These are phyloP conservation scores for Chaitophorus viminalis DNA, from an alignment of 2,888 invertebrate genomes.

Conservation along the genomic window DNA sequence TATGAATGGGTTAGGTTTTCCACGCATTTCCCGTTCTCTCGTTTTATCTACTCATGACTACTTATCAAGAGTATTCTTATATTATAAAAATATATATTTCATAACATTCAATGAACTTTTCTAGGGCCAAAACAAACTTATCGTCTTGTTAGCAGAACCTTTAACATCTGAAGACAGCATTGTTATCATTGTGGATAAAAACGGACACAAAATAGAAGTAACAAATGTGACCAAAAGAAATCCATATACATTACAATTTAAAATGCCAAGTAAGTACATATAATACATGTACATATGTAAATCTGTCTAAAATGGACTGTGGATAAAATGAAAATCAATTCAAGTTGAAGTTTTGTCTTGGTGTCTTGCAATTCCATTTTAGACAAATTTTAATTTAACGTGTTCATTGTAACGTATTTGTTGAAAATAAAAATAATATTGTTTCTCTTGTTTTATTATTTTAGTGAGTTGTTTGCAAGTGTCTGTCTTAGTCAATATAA, in stretches of 20 bases:
- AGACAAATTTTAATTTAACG: no score
- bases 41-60: background rate
- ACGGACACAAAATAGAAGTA: slow-evolving; percentile 81
- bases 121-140: slow-evolving; percentile 84
- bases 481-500: slow-evolving; percentile 83
- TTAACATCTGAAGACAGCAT: slow-evolving; percentile 80
- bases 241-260: slow-evolving; percentile 85
- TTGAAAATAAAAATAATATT: background rate
- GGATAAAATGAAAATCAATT: no score
- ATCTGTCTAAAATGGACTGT: background rate
- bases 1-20: no score
- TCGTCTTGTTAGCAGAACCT: slow-evolving; percentile 82
- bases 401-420: background rate
- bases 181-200: slow-evolving; percentile 82
- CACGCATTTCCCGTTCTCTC: background rate
- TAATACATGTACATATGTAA: background rate
- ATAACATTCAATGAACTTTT: slow-evolving; percentile 51
- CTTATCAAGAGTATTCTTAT: no score
- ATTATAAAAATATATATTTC: background rate
- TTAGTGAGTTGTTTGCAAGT: slow-evolving; percentile 82
- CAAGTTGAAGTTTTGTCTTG: no score
- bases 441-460: slow-evolving; percentile 60
- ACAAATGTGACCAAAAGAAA: slow-evolving; percentile 81
- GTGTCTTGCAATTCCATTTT: no score
- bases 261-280: slow-evolving; percentile 74